Percentiles rank a stretch among this genome's conserved stretches.
These are phyloP conservation scores for Cyanoliseus patagonus DNA, from an alignment of 2,113 vertebrate species.

Conservation along the genomic window DNA sequence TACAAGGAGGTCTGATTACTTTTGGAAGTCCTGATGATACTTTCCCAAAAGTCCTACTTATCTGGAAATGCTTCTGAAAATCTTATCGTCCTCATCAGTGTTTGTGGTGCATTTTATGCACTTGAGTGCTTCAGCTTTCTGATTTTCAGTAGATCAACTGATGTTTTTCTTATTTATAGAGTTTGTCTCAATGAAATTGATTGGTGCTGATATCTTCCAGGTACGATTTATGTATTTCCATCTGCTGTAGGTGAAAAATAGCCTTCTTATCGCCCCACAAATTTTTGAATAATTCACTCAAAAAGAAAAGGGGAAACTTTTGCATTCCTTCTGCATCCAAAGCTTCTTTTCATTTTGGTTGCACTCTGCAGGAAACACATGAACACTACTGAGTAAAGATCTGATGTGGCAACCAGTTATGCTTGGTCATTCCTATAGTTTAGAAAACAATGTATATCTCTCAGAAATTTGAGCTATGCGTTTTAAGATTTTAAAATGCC, in stretches of 20 bases:
- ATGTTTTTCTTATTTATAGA: neutral
- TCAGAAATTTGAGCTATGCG: neutral
- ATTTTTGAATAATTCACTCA: neutral
- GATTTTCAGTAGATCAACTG: neutral
- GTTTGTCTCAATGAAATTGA: neutral
- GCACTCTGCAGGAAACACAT: neutral
- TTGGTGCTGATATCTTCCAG: neutral
- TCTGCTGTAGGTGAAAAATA: neutral
- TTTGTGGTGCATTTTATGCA: neutral
- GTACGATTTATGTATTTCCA: neutral
- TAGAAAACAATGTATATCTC: neutral
- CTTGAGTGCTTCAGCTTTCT: neutral
- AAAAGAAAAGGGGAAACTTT: neutral
- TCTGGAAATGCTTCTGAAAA: neutral
- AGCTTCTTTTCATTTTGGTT: neutral
- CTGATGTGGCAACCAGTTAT: neutral
- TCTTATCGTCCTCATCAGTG: neutral
- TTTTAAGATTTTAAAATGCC: neutral
- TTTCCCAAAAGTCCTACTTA: neutral
- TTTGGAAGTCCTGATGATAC: neutral
- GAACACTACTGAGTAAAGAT: neutral
- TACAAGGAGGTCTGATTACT: neutral
- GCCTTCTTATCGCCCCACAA: neutral
- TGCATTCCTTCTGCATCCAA: neutral
- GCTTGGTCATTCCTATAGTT: neutral